Percentiles rank a stretch among this genome's conserved stretches.
These are phyloP conservation scores for Leucoma salicis DNA, from an alignment of 2,888 invertebrate species.

Conservation along the genomic window DNA sequence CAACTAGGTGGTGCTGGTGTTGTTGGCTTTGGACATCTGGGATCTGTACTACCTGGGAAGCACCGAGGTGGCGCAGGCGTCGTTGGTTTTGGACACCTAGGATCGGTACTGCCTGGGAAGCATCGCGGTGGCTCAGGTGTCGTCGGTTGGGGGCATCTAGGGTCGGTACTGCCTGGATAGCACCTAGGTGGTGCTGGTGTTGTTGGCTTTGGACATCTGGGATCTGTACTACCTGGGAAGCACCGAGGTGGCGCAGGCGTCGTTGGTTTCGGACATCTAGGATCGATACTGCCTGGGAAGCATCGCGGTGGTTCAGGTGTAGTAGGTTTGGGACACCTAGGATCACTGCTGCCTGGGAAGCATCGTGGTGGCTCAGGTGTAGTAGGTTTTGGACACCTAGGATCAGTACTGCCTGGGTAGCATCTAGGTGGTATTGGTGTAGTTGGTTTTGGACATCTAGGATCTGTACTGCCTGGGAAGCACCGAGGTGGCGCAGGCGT, in stretches of 20 bases:
- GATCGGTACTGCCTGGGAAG: slow-evolving; percentile 49
- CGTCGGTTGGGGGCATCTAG: slow-evolving; percentile 22
- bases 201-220: slow-evolving; percentile 37
- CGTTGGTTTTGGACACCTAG: slow-evolving; percentile 38
- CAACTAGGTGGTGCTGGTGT: slow-evolving; percentile 5
- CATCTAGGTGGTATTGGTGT: slow-evolving; percentile 24
- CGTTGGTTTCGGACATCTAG: slow-evolving; percentile 39
- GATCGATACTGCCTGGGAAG: slow-evolving; percentile 42
- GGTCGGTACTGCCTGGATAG: slow-evolving; percentile 2
- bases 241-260: slow-evolving; percentile 19
- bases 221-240: slow-evolving; percentile 19
- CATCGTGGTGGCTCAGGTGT: slow-evolving; percentile 16
- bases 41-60: slow-evolving; percentile 34
- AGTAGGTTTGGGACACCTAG: not conserved
- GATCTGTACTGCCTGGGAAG: slow-evolving; percentile 42
- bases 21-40: slow-evolving; percentile 22
- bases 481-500: slow-evolving; percentile 22
- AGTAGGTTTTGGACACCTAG: slow-evolving; percentile 32
- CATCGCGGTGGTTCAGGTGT: slow-evolving; percentile 37
- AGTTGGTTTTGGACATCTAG: slow-evolving; percentile 37
- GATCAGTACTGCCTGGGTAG: slow-evolving; percentile 8
- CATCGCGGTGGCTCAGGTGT: slow-evolving; percentile 25
- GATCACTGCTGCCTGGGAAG: not conserved
- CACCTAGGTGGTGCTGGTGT: slow-evolving; percentile 24
- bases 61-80: slow-evolving; percentile 25